phyloP scores from a whole-genome alignment of 1,140 invertebrate species.

The Drosophila nebulosa region DNA sequence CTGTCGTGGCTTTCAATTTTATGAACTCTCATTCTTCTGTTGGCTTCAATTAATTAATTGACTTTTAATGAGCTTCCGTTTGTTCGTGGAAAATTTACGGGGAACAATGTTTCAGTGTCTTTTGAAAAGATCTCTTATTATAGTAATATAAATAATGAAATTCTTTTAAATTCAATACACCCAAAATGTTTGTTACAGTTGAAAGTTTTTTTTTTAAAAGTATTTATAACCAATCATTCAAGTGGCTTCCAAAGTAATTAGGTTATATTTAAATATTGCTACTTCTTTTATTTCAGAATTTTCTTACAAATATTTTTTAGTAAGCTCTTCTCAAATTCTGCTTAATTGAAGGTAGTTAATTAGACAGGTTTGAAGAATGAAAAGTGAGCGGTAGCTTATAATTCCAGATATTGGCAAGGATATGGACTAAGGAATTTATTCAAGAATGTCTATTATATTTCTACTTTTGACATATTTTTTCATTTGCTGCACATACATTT shows the following conservation, averaged over 20 bases:
- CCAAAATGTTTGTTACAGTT: not conserved
- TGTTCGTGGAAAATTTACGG: not conserved
- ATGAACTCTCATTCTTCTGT: slow-evolving; percentile 37
- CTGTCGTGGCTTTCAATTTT: slow-evolving; percentile 38
- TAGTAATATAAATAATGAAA: not conserved
- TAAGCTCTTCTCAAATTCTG: too few relatives aligned
- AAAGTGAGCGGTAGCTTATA: too few relatives aligned
- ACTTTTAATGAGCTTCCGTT: slow-evolving; percentile 39
- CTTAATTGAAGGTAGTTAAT: too few relatives aligned
- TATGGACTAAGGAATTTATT: too few relatives aligned
- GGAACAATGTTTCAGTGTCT: not conserved
- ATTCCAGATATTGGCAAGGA: too few relatives aligned
- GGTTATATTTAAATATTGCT: too few relatives aligned
- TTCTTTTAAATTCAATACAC: not conserved
- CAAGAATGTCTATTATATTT: too few relatives aligned
- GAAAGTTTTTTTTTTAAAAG: not conserved
- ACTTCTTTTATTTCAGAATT: too few relatives aligned
- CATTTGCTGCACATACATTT: not conserved
- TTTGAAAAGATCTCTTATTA: not conserved
- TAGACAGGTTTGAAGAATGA: too few relatives aligned
- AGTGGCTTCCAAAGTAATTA: too few relatives aligned
- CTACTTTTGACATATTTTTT: too few relatives aligned
- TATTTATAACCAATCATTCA: not conserved
- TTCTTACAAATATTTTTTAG: too few relatives aligned
- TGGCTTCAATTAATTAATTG: slow-evolving; percentile 57